Evolutionary conservation across 2,797 vertebrate genomes (phyloP).

Genomic region (Glyptemys insculpta): DNA sequence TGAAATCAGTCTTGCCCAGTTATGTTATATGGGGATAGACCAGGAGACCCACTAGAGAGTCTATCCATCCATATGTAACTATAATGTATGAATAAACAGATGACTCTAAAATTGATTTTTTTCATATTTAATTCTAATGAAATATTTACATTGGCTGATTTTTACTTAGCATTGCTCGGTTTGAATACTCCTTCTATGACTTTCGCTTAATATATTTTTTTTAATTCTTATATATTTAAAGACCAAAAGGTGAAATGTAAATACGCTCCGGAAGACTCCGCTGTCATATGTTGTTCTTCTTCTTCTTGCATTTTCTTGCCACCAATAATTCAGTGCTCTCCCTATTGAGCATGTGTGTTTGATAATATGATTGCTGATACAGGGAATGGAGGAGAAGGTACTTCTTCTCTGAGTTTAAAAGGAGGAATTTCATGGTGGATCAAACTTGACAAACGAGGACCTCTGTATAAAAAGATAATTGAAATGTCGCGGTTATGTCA

Average conservation of each 20-base stretch:
- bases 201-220: accelerated
- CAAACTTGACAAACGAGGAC: background rate
- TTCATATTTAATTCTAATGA: background rate
- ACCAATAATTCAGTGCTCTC: background rate
- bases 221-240: background rate
- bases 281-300: background rate
- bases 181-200: background rate
- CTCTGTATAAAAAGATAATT: background rate
- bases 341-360: accelerated
- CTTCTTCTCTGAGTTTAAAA: background rate
- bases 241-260: background rate
- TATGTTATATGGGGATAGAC: background rate
- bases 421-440: background rate
- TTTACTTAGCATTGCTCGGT: background rate
- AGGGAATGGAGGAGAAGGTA: background rate
- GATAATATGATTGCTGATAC: background rate
- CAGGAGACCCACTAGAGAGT: background rate
- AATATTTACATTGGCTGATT: background rate
- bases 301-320: background rate
- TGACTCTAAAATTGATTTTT: background rate
- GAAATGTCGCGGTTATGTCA: background rate
- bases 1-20: background rate
- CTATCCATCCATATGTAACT: background rate
- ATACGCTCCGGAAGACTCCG: background rate
- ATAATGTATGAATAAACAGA: background rate